Percentiles rank a stretch among this genome's conserved stretches.
These are phyloP conservation scores for Diorhabda carinulata DNA, from an alignment of 1,140 invertebrate genomes.

Conservation along the genomic window DNA sequence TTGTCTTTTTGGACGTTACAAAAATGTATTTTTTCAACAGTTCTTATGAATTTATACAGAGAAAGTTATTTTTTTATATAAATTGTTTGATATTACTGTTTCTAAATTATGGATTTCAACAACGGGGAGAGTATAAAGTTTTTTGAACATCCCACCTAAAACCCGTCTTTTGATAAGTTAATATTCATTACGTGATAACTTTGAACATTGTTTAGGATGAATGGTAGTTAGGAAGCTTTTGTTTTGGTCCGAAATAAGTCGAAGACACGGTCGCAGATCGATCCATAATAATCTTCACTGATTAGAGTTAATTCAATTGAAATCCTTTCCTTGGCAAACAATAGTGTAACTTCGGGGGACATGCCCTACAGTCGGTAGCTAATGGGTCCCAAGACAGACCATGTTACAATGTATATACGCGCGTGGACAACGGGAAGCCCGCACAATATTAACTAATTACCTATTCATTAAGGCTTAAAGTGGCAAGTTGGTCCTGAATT, in stretches of 20 bases:
- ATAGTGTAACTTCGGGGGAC: constrained; percentile 26
- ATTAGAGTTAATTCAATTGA: constrained; percentile 43
- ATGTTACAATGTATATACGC: constrained; percentile 8
- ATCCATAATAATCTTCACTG: constrained; percentile 40
- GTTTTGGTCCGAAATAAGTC: neutral
- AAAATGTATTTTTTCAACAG: too few species aligned
- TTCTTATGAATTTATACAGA: too few species aligned
- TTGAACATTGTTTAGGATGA: neutral
- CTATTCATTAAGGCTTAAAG: constrained; percentile 49
- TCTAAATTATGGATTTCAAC: too few species aligned
- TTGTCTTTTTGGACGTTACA: too few species aligned
- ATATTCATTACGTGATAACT: too few species aligned
- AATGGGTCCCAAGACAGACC: constrained; percentile 40
- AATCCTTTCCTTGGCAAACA: constrained; percentile 38
- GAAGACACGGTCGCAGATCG: constrained; percentile 18
- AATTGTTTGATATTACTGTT: too few species aligned
- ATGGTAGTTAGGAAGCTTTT: neutral
- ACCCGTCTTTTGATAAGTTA: too few species aligned
- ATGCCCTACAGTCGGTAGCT: constrained; percentile 18
- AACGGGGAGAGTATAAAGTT: too few species aligned
- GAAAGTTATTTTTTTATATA: too few species aligned
- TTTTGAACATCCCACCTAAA: too few species aligned
- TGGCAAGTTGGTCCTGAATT: constrained; percentile 48
- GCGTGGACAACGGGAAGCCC: constrained; percentile 40
- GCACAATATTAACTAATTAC: constrained; percentile 48